Conservation (phyloP, 2,888 invertebrate species). For the Ametastegia equiseti region DNA sequence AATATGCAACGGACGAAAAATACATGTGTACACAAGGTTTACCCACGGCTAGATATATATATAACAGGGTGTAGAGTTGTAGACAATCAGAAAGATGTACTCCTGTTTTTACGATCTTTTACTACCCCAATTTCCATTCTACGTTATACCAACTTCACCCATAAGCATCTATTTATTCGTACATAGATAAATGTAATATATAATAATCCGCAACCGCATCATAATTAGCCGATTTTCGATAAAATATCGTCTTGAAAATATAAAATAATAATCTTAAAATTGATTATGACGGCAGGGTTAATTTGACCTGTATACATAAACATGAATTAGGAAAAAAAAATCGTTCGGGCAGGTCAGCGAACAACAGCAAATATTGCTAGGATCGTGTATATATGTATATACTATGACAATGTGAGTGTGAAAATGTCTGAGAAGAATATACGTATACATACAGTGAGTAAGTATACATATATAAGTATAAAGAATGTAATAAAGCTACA, state of each 20-base stretch:
- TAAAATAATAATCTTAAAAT: not conserved
- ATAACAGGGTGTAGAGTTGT: not conserved
- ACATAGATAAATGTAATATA: too few species aligned
- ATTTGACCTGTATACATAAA: too few species aligned
- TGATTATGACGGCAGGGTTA: too few species aligned
- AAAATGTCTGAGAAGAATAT: not conserved
- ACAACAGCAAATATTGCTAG: too few species aligned
- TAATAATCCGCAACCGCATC: too few species aligned
- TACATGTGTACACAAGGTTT: too few species aligned
- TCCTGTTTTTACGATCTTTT: not conserved
- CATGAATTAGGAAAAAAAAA: not conserved
- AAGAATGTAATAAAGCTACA: not conserved
- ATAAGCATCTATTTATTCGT: too few species aligned
- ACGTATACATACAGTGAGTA: not conserved
- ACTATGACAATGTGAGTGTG: not conserved
- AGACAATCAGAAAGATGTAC: conserved; percentile 10
- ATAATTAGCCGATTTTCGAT: too few species aligned
- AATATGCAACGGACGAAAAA: not conserved
- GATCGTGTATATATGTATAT: too few species aligned
- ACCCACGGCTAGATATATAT: too few species aligned
- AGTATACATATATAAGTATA: not conserved
- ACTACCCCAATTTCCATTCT: not conserved
- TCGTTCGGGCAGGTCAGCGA: not conserved
- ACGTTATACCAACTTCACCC: not conserved
- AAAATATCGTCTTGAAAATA: too few species aligned